Evolutionary conservation across 2,888 invertebrate genomes (phyloP), one percentile per base, ranked within the genome.

Genomic region (Metacarcinus magister): DNA sequence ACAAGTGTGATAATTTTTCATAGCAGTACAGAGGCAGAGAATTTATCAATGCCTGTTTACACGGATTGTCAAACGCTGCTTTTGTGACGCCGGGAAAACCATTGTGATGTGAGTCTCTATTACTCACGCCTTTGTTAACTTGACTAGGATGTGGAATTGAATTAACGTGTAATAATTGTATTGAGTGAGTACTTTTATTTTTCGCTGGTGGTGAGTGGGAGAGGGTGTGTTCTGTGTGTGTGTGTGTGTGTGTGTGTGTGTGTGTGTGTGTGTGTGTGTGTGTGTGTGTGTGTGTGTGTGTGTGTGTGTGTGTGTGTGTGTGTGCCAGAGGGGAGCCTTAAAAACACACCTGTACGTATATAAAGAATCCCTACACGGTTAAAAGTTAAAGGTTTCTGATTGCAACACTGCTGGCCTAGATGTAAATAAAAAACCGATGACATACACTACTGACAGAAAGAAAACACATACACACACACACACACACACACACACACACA

Each of bases 401-500:
- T 82, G 82, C 28, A 82, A 28, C 32, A 8, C 28, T 32, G 82
- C 82, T 10, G 32, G 32, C 82, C 82, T 82, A 32, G 10, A 28
- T 82, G 32, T 32, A 32, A 28, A 28, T 32, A 1, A 32, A 23
- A 82, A 82, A 82, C 32, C 13, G 54, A 82, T 13, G 10, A 82
- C 67, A 67, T 19, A 82, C 32, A 28, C 82, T 32, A 23, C 82
- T 82, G 82, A 82, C 82, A 32, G 82, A 32, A 28, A 82, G 32
- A 32, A 82, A 32, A 82, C 2, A 82, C 4, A 82, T 0, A 82
- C 82, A 82, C 82, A 82, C 3, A 82, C 82, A 82, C 82, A 82
- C 82, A 82, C 82, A 82, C 28, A 82, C 67, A 67, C 67, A 67
- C 67, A 67, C 67, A 67, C 67, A 67, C 67, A 67, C 67, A 67